These are phyloP conservation scores for Gallinago solitaria DNA, from an alignment of 2,797 vertebrate species.

Conservation along the genomic window DNA sequence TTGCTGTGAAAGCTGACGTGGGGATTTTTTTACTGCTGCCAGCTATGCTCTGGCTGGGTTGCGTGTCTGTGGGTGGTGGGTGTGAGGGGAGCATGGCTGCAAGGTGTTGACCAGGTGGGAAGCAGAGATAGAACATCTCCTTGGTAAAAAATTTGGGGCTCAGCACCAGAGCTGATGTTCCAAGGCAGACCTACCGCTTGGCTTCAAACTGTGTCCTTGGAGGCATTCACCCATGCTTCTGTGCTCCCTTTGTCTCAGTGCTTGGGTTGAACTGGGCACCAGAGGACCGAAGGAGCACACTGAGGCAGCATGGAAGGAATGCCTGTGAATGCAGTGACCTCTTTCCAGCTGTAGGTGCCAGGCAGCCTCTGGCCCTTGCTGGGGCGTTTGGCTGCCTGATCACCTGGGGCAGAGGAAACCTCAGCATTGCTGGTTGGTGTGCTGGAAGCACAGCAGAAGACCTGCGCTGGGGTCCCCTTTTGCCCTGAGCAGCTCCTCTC, in stretches of 20 bases:
- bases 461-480: accelerated
- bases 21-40: not conserved
- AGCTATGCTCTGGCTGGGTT: not conserved
- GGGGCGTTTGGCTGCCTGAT: not conserved
- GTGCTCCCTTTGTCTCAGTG: not conserved
- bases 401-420: not conserved
- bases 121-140: not conserved
- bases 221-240: not conserved
- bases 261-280: not conserved
- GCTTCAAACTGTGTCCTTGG: not conserved
- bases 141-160: not conserved
- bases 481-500: not conserved
- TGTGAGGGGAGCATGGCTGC: not conserved
- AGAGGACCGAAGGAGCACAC: not conserved
- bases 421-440: not conserved
- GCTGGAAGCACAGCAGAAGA: not conserved
- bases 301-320: not conserved
- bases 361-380: not conserved
- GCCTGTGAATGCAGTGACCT: not conserved
- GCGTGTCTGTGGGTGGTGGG: not conserved
- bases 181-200: not conserved
- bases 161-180: not conserved
- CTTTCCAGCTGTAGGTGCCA: not conserved
- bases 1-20: not conserved
- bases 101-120: not conserved